Evolutionary conservation across 2,888 invertebrate species (phyloP).

Genomic region (Dusona sp.): DNA sequence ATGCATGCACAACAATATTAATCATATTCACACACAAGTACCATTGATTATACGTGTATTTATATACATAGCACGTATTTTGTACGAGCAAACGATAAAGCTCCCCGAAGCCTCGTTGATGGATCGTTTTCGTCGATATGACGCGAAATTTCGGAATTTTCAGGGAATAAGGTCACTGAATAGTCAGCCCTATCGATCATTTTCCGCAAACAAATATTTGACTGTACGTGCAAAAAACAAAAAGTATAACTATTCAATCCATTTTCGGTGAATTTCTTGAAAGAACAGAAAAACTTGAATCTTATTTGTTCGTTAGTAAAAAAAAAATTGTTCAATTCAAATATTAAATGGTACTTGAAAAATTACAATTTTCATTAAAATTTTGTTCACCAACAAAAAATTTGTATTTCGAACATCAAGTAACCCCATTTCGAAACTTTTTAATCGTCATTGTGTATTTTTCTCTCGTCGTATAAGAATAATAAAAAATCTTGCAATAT

Average conservation of each 20-base stretch:
- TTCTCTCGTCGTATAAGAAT: not conserved
- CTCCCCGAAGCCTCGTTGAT: constrained; percentile 4
- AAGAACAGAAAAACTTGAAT: not conserved
- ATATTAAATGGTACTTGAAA: not conserved
- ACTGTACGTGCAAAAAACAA: not conserved
- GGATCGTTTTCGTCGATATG: constrained; percentile 12
- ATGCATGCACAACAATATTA: not conserved
- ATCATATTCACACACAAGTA: not conserved
- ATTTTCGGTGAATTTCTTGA: not conserved
- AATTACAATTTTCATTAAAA: not conserved
- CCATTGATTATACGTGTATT: constrained; percentile 1
- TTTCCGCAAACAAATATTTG: not conserved
- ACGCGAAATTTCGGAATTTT: not conserved
- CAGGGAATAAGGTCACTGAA: constrained; percentile 1
- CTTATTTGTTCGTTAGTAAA: not conserved
- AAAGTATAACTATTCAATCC: not conserved
- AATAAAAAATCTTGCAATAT: not conserved
- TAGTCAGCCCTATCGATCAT: not conserved
- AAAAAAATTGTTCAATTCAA: not conserved
- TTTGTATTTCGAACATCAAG: too few relatives aligned
- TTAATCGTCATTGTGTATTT: not conserved
- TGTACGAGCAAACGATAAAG: constrained; percentile 2
- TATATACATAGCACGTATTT: not conserved
- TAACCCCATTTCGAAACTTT: too few relatives aligned
- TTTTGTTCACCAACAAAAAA: not conserved